phyloP scores from a whole-genome alignment of 1,140 invertebrate genomes.

The Drosophila orena region DNA sequence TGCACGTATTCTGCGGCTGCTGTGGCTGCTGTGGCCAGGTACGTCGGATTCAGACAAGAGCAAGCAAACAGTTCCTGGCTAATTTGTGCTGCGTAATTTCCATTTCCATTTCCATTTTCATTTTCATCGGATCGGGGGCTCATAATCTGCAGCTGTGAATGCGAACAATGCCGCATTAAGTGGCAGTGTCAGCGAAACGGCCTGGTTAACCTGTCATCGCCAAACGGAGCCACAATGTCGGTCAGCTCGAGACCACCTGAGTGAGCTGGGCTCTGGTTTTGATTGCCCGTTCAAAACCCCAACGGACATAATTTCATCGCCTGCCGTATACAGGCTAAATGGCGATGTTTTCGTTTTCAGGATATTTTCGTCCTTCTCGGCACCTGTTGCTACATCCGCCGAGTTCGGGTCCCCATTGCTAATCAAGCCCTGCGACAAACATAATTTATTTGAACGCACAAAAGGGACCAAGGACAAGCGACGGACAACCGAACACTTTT shows the following conservation, averaged over 20 bases:
- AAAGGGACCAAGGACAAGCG: constrained; percentile 25
- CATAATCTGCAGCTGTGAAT: constrained; percentile 41
- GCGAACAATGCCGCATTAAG: constrained; percentile 52
- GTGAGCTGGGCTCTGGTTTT: not conserved
- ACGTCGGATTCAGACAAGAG: constrained; percentile 8
- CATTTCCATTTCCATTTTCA: not conserved
- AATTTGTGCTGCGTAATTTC: constrained; percentile 71
- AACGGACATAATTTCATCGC: constrained; percentile 27
- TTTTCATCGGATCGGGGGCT: constrained; percentile 4
- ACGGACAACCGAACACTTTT: constrained; percentile 13
- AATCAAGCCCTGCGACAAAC: constrained; percentile 58
- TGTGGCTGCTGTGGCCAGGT: not conserved
- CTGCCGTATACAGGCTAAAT: not conserved
- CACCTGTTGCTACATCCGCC: constrained; percentile 61
- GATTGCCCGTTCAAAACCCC: constrained; percentile 20
- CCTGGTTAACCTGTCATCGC: constrained; percentile 51
- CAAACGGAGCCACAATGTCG: constrained; percentile 33
- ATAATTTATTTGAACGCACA: constrained; percentile 66
- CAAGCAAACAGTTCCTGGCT: constrained; percentile 23
- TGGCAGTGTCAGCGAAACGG: constrained; percentile 19
- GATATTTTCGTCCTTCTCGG: constrained; percentile 1
- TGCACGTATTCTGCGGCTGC: not conserved
- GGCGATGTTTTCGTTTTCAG: constrained; percentile 15
- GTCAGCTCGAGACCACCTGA: constrained; percentile 13
- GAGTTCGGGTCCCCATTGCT: constrained; percentile 17